These are phyloP conservation scores for Bovichtus variegatus DNA, from an alignment of 2,797 vertebrate genomes.

Conservation along the genomic window DNA sequence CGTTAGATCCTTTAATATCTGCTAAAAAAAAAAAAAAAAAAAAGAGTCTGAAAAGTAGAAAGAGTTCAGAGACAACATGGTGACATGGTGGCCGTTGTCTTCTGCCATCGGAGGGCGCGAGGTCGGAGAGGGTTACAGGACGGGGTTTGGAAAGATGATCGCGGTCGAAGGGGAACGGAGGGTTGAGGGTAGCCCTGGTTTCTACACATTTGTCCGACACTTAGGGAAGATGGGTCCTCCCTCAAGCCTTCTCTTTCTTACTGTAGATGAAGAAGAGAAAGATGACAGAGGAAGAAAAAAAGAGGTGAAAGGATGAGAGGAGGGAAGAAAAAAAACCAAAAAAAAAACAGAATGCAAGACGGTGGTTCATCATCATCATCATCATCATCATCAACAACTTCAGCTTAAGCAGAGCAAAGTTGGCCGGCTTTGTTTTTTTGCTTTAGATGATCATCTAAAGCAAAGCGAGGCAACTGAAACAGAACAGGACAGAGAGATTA, in stretches of 20 bases:
- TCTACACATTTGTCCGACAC: conserved; percentile 94
- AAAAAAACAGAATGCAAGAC: not conserved
- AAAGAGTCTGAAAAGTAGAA: conserved; percentile 34
- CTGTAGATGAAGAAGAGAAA: conserved; percentile 78
- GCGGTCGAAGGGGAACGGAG: conserved; percentile 35
- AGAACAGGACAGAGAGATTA: not conserved
- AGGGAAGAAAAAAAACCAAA: not conserved
- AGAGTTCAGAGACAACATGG: conserved; percentile 37
- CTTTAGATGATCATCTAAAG: conserved; percentile 5
- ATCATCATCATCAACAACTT: not conserved
- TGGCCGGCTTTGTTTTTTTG: not conserved
- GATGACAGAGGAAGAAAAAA: not conserved
- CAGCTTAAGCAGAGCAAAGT: conserved; percentile 13
- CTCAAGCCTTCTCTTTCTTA: conserved; percentile 97
- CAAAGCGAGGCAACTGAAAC: conserved; percentile 4
- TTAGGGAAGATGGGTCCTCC: conserved; percentile 97
- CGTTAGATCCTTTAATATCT: conserved; percentile 45
- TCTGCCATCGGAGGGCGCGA: conserved; percentile 15
- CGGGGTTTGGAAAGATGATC: conserved; percentile 4
- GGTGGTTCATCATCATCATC: not conserved
- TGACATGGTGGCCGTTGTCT: not conserved
- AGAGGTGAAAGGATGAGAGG: not conserved
- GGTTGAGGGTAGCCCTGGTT: conserved; percentile 60
- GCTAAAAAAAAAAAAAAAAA: conserved; percentile 40
- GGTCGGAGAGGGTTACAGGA: conserved; percentile 20